Percentiles rank a stretch among this genome's conserved stretches.
Evolutionary conservation across 1,140 invertebrate species (phyloP).

Genomic region (Zaprionus davidi): DNA sequence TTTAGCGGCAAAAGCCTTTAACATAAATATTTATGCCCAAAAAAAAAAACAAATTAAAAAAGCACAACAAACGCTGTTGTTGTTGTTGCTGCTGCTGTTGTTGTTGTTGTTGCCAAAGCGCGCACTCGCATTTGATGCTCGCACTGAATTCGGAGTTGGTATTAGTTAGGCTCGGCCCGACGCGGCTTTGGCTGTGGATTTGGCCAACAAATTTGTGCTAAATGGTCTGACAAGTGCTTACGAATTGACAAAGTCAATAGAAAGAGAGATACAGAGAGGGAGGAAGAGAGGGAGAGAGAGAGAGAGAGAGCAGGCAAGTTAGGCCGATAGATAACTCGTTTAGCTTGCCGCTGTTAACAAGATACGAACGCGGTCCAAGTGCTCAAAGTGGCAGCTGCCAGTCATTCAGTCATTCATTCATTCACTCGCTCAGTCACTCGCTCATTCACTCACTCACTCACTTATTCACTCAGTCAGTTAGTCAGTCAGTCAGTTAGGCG

Average conservation of each 20-base stretch:
- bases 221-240: conserved; percentile 40
- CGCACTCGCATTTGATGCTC: conserved; percentile 18
- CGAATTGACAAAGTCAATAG: conserved; percentile 48
- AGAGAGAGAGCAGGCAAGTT: background rate
- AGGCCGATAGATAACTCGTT: conserved; percentile 23
- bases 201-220: conserved; percentile 45
- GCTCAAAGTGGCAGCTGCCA: conserved; percentile 37
- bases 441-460: conserved; percentile 34
- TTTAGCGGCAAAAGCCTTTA: conserved; percentile 51
- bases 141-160: conserved; percentile 35
- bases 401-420: conserved; percentile 41
- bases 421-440: conserved; percentile 33
- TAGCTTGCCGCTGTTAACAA: conserved; percentile 27
- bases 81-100: conserved; percentile 12
- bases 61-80: conserved; percentile 8
- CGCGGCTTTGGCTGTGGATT: conserved; percentile 21
- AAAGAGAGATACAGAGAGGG: background rate
- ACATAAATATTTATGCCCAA: conserved; percentile 55
- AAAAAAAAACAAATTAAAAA: conserved; percentile 15
- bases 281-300: background rate
- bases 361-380: conserved; percentile 20
- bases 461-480: conserved; percentile 48
- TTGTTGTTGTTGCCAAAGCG: conserved; percentile 15
- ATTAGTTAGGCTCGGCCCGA: conserved; percentile 8
- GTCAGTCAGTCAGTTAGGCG: conserved; percentile 19